Conservation (phyloP, 2,113 vertebrate species). For the Rhabdornis inornatus region DNA sequence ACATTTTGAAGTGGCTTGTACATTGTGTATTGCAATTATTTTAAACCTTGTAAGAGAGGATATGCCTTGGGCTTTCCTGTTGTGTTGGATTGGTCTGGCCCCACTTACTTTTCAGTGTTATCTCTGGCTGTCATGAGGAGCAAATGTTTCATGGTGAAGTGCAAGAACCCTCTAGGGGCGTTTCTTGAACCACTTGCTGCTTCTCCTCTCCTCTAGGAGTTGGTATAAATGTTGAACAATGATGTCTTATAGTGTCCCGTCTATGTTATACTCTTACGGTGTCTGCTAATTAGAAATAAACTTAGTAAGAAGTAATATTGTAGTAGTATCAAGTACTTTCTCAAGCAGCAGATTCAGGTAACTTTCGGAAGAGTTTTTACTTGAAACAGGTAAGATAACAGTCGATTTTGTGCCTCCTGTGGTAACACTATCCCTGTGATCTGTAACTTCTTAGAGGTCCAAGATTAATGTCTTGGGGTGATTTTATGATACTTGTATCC, state of each 20-base stretch:
- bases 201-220: neutral
- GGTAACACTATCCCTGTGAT: neutral
- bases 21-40: neutral
- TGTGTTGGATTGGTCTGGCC: neutral
- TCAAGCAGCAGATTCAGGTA: neutral
- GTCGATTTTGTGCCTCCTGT: neutral
- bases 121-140: neutral
- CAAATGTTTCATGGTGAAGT: neutral
- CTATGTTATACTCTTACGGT: fast-evolving
- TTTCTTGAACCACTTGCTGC: neutral
- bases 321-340: neutral
- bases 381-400: neutral
- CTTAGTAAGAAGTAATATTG: neutral
- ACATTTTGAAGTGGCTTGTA: neutral
- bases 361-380: neutral
- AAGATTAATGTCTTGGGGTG: neutral
- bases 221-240: neutral
- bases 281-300: neutral
- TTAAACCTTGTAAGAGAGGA: neutral
- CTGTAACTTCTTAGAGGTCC: neutral
- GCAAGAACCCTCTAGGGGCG: neutral
- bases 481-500: no score
- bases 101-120: neutral
- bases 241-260: neutral
- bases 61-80: neutral